Evolutionary conservation across 1,140 invertebrate species (phyloP), one percentile per base, ranked within the genome.

Genomic region (Drosophila pectinifera): DNA sequence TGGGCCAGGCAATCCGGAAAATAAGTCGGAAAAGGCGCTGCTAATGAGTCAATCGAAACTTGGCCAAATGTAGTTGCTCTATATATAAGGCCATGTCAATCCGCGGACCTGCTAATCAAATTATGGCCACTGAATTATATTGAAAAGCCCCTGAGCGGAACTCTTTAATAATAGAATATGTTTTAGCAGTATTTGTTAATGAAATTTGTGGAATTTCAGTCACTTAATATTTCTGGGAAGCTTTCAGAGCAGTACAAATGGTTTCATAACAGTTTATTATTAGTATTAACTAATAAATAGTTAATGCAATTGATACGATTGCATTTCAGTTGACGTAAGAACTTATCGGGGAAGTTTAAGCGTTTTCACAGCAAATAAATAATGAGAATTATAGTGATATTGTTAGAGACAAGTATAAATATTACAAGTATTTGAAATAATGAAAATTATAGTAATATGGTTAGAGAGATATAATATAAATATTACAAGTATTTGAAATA

Each of bases 1-100:
- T 51, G 45, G 64, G 59, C 59, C 64, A 56, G 64, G 64, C 64
- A 55, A 55, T 16, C 63, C 63, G 48, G 63, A 68, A 68, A 69
- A 54, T 54, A 43, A 43, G 28, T 67, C 11, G 22, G 8, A 49
- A 49, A 49, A n/a, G 36, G 49, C n/a, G 8, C 28, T 31, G 38
- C 65, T 53, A 36, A 39, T 43, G 42, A 34, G 36, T 57, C 64
- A 72, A 78, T 59, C 54, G 45, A 78, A 79, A 67, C 55, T 61
- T 67, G 59, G 69, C 69, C 26, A 36, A 55, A 70, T 67, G 58
- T 14, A 54, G 34, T 39, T 74, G 39, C 22, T 42, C 20, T n/a
- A 34, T 28, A 54, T 13, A 7, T 31, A 31, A 2, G 22, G 31
- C 4, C 4, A 16, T 24, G 34, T 36, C 26, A 54, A 46, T 28